Evolutionary conservation across 2,113 vertebrate genomes (phyloP), one percentile per base, ranked within the genome.

Genomic region (Hystrix brachyura): DNA sequence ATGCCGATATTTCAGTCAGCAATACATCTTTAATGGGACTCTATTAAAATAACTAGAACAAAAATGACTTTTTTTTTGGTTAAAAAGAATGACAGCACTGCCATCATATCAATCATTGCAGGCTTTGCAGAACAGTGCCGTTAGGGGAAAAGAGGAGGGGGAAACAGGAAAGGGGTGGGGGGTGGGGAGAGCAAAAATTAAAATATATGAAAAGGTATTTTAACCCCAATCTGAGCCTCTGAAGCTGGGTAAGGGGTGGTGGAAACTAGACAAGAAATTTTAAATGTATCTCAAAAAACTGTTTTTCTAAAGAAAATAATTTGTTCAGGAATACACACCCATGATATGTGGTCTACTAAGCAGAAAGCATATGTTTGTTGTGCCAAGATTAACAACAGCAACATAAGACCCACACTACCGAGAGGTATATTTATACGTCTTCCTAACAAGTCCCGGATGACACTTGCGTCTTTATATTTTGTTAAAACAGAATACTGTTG

Each of bases 31-130:
- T 99, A 99, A 99, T 99, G 98, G 98, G 98, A 98, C 98, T 98
- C 98, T 98, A 99, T 99, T 99, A 99, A 99, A 98, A 99, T 98
- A 98, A 98, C 98, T 98, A 98, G 98, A 98, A 99, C 98, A 99
- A 99, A 99, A 99, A 98, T 98, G 86, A 98, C 97, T 98, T 97
- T 98, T 98, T 98, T 97, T 97, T 97, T 96, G 97, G 96, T 98
- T 98, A 97, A 97, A 97, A 98, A 98, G 98, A 99, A 98, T 99
- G 98, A 99, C 99, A 99, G 98, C 98, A 97, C 98, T 98, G 98
- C 98, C 98, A 98, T 98, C 98, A 98, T 98, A 99, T 99, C 98
- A 99, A 98, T 99, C 98, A 98, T 98, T 90, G 94, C 95, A 90
- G 92, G 97, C 97, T 99, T 98, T 97, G 98, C 98, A 98, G 98